Evolutionary conservation across 2,888 invertebrate genomes (phyloP).

Genomic region (Pachycephus smyrnensis): DNA sequence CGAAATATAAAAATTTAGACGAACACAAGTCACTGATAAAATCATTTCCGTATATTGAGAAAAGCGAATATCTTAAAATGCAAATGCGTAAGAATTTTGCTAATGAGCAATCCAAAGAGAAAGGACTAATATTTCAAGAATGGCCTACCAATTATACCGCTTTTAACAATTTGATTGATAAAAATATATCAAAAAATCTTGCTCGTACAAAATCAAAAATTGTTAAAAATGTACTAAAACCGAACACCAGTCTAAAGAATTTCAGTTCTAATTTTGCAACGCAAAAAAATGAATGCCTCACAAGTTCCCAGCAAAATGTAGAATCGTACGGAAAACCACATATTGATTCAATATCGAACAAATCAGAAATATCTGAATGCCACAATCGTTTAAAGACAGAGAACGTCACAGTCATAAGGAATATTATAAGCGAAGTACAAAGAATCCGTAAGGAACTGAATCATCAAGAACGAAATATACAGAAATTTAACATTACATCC

Average conservation of each 20-base stretch:
- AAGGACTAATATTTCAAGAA: constrained; percentile 26
- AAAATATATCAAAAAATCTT: neutral
- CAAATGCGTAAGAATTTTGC: constrained; percentile 18
- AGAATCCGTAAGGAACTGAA: constrained; percentile 22
- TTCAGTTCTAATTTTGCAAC: neutral
- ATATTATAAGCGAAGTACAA: constrained; percentile 22
- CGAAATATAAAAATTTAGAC: constrained; percentile 6
- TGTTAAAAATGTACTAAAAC: neutral
- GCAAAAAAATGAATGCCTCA: neutral
- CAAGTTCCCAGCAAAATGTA: neutral
- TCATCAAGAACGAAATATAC: constrained; percentile 12
- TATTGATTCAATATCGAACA: neutral
- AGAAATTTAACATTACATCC: neutral
- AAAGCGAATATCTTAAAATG: constrained; percentile 18
- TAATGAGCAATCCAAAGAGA: neutral
- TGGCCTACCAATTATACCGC: constrained; percentile 23
- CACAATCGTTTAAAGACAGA: constrained; percentile 2
- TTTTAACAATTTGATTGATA: neutral
- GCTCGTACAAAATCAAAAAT: neutral
- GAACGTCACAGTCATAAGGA: constrained; percentile 17
- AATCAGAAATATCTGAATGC: constrained; percentile 5
- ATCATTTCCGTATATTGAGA: constrained; percentile 14
- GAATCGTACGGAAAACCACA: neutral
- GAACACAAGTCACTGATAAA: neutral
- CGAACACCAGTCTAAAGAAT: neutral